Base-by-base conservation (phyloP, 2,113 vertebrate species). In the Amblyopsis rosae region DNA sequence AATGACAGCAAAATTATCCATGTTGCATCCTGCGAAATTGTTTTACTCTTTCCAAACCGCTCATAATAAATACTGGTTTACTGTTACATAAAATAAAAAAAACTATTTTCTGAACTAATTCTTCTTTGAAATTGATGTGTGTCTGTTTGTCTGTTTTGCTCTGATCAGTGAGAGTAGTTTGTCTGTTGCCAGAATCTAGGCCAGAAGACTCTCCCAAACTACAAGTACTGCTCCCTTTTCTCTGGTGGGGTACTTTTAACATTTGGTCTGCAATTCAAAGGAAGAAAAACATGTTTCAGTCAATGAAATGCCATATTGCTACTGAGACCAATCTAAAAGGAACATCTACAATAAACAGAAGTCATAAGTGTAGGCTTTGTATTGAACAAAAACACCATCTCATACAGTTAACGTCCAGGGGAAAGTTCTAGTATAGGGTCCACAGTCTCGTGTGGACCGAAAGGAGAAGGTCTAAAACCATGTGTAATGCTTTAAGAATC, bases 251-350 rank as follows among this genome's bases (percentile, higher is more conserved):
- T 91, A 90, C 92, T 90, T 92, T 96, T 96, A 92, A 96, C 91
- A 93, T 93, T 89, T 91, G 93, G 86, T 92, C 94, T 96, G 94
- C 85, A 94, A 94, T 95, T 95, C 92, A 95, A 95, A 93, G 95
- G 86, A 87, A 88, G 94, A 83, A 91, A 92, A 88, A 95, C 86
- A 93, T 0, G 60, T 91, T 93, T 92, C 88, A 92, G 91, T 92
- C 80, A 87, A 81, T 77, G 80, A 84, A 90, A 75, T 75, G 9
- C 6, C 7, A 56, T 72, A 61, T 64, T 54, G 26, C 72, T 69
- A 86, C 75, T 80, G 62, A 57, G 66, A 80, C 75, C 55, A 72
- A 83, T 86, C 72, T 59, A 70, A 76, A 75, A 57, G 9, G 62
- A 41, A 83, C 79, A 85, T 77, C 80, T 77, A 80, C 51, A 62